These are phyloP conservation scores for Acrocyrtus sp. DNA, from an alignment of 2,888 invertebrate species.

Conservation along the genomic window DNA sequence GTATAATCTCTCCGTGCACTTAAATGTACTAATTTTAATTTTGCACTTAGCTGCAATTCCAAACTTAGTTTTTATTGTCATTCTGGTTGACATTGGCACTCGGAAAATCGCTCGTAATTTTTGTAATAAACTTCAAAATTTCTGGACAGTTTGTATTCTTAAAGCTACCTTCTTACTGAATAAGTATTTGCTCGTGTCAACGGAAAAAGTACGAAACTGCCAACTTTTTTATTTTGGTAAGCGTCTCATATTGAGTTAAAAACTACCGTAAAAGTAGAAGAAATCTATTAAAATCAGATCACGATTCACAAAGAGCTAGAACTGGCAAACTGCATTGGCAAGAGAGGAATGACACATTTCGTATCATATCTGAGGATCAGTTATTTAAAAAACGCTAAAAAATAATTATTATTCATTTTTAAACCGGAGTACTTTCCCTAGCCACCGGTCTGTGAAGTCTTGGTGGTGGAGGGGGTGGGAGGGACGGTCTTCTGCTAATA, in stretches of 20 bases:
- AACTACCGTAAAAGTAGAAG: not conserved
- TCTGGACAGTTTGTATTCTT: too few relatives aligned
- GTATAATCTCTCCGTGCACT: too few relatives aligned
- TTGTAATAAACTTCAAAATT: too few relatives aligned
- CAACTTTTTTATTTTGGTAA: not conserved
- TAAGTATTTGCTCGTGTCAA: too few relatives aligned
- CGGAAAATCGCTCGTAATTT: too few relatives aligned
- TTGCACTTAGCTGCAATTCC: too few relatives aligned
- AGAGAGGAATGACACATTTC: not conserved
- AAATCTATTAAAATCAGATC: not conserved
- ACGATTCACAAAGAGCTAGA: not conserved
- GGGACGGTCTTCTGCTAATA: slow-evolving; percentile 7
- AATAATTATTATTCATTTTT: not conserved
- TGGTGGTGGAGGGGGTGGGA: slow-evolving; percentile 33
- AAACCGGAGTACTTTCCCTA: slow-evolving; percentile 15
- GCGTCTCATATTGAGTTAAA: not conserved
- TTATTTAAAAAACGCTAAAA: too few relatives aligned
- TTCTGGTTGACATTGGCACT: too few relatives aligned
- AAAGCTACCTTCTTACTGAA: too few relatives aligned
- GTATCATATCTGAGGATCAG: not conserved
- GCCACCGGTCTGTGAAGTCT: not conserved
- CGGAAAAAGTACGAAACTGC: slow-evolving; percentile 7
- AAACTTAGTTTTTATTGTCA: too few relatives aligned
- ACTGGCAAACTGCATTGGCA: not conserved
- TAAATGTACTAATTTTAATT: too few relatives aligned